A percentile compares a stretch with the other conserved stretches of the same genome.
phyloP scores from a whole-genome alignment of 1,140 invertebrate genomes.

The Ceratina calcarata region DNA sequence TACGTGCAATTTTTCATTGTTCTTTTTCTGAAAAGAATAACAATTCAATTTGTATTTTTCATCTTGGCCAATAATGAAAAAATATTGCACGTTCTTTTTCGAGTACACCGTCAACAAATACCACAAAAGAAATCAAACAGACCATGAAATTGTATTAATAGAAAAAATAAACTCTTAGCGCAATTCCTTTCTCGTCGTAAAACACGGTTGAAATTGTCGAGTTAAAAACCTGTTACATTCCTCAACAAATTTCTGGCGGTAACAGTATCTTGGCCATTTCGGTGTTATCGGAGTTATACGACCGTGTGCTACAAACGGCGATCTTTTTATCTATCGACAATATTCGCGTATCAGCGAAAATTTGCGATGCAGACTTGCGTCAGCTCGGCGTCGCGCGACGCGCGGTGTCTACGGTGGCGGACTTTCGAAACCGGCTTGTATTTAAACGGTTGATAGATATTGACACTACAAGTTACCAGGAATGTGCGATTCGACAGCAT shows the following conservation, averaged over 20 bases:
- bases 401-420: neutral
- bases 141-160: neutral
- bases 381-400: too few relatives aligned
- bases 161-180: neutral
- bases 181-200: neutral
- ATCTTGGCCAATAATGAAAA: too few relatives aligned
- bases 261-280: neutral
- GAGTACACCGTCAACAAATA: too few relatives aligned
- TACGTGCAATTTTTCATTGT: too few relatives aligned
- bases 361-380: neutral
- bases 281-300: neutral
- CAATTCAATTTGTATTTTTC: too few relatives aligned
- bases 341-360: neutral
- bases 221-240: neutral
- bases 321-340: constrained; percentile 13
- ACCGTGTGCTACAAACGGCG: neutral
- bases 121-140: too few relatives aligned
- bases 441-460: neutral
- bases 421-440: constrained; percentile 20
- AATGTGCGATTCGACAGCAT: neutral
- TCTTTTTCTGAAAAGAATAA: too few relatives aligned
- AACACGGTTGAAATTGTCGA: neutral
- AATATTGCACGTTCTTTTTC: too few relatives aligned
- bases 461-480: neutral
- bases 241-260: neutral